These are phyloP conservation scores for Ceyx cyanopectus DNA, from an alignment of 2,113 vertebrate species.

Conservation along the genomic window DNA sequence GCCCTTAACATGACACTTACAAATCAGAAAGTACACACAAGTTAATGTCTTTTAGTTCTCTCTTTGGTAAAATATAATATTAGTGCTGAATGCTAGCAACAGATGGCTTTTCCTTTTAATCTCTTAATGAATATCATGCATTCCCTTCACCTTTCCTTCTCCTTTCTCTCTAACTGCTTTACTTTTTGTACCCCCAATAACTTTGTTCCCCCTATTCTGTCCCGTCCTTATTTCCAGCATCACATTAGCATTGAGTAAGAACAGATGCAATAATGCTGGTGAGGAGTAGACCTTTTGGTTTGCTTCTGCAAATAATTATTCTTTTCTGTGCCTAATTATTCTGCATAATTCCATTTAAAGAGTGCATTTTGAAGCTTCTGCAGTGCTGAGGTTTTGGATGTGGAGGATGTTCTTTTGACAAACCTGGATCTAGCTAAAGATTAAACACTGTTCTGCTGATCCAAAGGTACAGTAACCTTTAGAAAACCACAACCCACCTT, in stretches of 20 bases:
- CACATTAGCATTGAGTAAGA: background rate
- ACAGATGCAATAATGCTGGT: background rate
- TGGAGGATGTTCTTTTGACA: background rate
- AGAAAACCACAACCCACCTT: background rate
- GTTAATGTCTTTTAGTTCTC: conserved; percentile 40
- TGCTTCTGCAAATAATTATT: background rate
- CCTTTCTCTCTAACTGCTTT: background rate
- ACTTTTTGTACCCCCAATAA: background rate
- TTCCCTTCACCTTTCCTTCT: background rate
- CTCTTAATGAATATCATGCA: background rate
- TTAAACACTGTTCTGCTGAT: background rate
- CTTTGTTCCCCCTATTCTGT: background rate
- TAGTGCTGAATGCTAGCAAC: conserved; percentile 6
- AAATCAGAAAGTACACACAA: conserved; percentile 55
- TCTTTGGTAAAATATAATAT: conserved; percentile 32
- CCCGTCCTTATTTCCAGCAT: background rate
- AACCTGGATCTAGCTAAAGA: background rate
- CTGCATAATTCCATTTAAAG: background rate
- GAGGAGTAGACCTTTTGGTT: background rate
- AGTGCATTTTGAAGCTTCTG: background rate
- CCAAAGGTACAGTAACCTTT: background rate
- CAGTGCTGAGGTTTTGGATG: background rate
- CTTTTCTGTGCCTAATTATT: background rate
- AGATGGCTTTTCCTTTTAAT: conserved; percentile 19
- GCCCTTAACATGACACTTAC: conserved; percentile 47